A percentile compares a stretch with the other conserved stretches of the same genome.
These are phyloP conservation scores for Junonia oenone DNA, from an alignment of 2,888 invertebrate genomes.

Conservation along the genomic window DNA sequence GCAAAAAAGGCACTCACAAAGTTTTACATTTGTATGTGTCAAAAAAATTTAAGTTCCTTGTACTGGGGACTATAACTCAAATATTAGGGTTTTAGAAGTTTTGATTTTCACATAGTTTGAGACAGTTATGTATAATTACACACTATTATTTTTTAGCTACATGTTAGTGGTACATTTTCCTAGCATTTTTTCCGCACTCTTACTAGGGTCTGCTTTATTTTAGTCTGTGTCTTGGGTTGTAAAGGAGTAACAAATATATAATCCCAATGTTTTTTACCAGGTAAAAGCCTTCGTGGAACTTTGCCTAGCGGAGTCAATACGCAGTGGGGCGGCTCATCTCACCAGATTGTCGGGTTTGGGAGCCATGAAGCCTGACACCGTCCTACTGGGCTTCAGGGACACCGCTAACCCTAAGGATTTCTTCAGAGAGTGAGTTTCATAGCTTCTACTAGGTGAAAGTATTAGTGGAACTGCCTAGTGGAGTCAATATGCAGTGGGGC, in stretches of 20 bases:
- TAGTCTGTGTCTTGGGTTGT: too few relatives aligned
- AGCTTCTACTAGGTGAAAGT: constrained; percentile 88
- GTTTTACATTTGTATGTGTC: too few relatives aligned
- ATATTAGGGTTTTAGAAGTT: too few relatives aligned
- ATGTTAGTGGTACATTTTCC: too few relatives aligned
- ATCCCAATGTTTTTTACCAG: constrained; percentile 41
- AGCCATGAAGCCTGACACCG: constrained; percentile 99
- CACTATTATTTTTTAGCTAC: too few relatives aligned
- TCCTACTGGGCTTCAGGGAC: constrained; percentile 96
- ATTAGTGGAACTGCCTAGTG: constrained; percentile 95
- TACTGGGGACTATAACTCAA: too few relatives aligned
- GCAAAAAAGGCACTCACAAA: too few relatives aligned
- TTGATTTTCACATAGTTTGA: too few relatives aligned
- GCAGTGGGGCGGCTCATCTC: constrained; percentile 95
- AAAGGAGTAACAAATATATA: not conserved
- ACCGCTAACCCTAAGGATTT: constrained; percentile 86
- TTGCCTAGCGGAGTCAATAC: constrained; percentile 90
- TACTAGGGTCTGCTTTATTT: not conserved
- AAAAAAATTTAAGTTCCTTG: too few relatives aligned
- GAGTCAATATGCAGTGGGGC: constrained; percentile 92
- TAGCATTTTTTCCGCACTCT: not conserved
- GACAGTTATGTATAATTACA: too few relatives aligned
- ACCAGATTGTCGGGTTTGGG: constrained; percentile 95
- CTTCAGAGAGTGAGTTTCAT: constrained; percentile 83
- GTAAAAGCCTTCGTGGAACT: constrained; percentile 97